Base-by-base conservation (phyloP, 2,797 vertebrate genomes). In the Xiphophorus birchmanni region DNA sequence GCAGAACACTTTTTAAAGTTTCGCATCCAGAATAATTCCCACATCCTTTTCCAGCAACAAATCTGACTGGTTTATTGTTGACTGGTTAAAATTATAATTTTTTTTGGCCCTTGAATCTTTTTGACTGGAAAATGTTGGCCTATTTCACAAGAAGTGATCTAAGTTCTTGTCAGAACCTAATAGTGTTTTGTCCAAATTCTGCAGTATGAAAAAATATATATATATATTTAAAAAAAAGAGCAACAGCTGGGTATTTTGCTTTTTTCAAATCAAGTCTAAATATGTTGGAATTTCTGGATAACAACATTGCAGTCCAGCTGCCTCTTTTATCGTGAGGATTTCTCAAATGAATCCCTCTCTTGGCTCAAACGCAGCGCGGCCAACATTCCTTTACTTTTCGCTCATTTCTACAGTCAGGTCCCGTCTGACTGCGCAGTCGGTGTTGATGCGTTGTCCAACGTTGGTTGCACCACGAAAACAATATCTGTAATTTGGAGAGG, bases 401-500 rank as follows among this genome's bases (percentile, higher is more conserved):
- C 35, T 80, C 42, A 26, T 37, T 26, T 76, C 74, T 73, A 23
- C 71, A 56, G 75, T 23, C 48, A 58, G 67, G 58, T 75, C 58
- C 32, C 32, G 32, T 32, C 1, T 32, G 32, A 32, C 32, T 32
- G 32, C 32, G 32, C 32, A 32, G 4, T 73, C 47, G 13, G 13
- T 84, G 58, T 35, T 48, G 18, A 18, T 44, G 71, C 76, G 60
- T 54, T 73, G 77, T 56, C 12, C 77, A 69, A 42, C 52, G 56
- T 63, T 63, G 58, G 15, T 74, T 54, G 32, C 82, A 37, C 91
- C 88, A 92, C 91, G 87, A 90, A 86, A 89, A 93, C 92, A 40
- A 21, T 79, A 44, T 58, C 89, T 67, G 85, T 54, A 77, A 86
- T 91, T 89, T 89, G 85, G 76, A 80, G 89, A 91, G 88, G 90